Base-by-base conservation (phyloP, 2,797 vertebrate genomes). In the Propithecus deckenii region DNA sequence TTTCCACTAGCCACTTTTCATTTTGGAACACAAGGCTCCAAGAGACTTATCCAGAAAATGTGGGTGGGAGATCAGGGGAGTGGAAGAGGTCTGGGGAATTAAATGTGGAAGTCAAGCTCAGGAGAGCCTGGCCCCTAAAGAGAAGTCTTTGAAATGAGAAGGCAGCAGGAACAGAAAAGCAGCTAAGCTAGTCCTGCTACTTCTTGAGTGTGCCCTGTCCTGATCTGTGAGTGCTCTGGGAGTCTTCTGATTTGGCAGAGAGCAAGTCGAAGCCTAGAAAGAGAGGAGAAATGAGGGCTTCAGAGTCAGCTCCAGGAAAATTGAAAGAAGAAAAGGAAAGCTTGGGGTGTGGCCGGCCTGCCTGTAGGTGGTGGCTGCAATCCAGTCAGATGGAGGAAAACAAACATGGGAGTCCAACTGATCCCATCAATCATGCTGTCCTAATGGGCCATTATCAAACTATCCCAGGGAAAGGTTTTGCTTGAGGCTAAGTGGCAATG, bases 401-500 rank as follows among this genome's bases (percentile, higher is more conserved):
- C 38, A 87, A 94, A 83, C n/a, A 63, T 38, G 61, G 11, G 28
- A 41, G 13, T n/a, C 79, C 43, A 79, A 57, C 22, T 14, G 79
- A 86, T 71, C 7, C 69, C 48, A 84, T 96, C 67, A 69, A 69
- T 93, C 72, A 83, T 86, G 50, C 71, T 85, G 13, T 74, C 86
- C 71, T 57, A 65, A 86, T 48, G 46, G 50, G 35, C 46, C 79
- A 75, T 86, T 78, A 95, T 92, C 41, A 59, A 61, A 91, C 79
- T 67, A 65, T 84, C 65, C 41, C 30, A 93, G 74, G 84, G 46
- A 91, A 96, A 91, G 43, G n/a, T 61, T 90, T 94, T 95, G 61
- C 69, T 91, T 67, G 46, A 92, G 50, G 87, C 74, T 89, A 71
- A 97, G 84, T 90, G 67, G 50, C 81, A 72, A 61, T 30, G 63